phyloP scores from a whole-genome alignment of 2,888 invertebrate species.

The Neoaliturus tenellus region DNA sequence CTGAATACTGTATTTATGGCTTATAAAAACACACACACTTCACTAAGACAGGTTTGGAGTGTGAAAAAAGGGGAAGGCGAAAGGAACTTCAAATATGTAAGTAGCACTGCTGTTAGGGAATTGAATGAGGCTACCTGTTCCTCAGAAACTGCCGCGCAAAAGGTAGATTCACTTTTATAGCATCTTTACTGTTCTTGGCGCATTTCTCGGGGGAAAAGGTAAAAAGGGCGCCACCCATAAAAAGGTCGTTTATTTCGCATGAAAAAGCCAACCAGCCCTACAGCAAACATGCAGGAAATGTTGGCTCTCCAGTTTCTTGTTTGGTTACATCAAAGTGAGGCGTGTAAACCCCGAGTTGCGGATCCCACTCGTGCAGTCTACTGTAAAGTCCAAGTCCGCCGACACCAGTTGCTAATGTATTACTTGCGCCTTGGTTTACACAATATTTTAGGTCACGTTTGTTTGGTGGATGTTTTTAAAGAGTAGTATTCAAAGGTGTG shows the following conservation, averaged over 20 bases:
- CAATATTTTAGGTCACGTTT: too few relatives aligned
- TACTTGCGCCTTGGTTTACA: too few relatives aligned
- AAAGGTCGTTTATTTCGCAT: conserved; percentile 35
- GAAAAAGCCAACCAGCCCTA: conserved; percentile 37
- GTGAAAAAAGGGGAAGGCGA: neutral
- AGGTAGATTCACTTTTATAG: conserved; percentile 37
- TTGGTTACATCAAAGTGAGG: neutral
- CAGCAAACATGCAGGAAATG: conserved; percentile 24
- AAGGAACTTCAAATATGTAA: conserved; percentile 24
- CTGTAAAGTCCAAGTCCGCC: too few relatives aligned
- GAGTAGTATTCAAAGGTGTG: too few relatives aligned
- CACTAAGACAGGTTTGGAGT: neutral
- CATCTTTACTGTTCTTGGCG: conserved; percentile 36
- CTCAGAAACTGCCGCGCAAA: neutral
- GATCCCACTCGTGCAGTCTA: neutral
- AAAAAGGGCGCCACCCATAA: conserved; percentile 38
- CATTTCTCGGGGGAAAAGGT: conserved; percentile 43
- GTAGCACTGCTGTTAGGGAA: conserved; percentile 1
- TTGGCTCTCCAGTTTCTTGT: neutral
- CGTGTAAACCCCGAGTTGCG: neutral
- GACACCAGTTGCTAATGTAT: too few relatives aligned
- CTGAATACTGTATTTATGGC: too few relatives aligned
- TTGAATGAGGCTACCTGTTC: conserved; percentile 1
- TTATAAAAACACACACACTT: too few relatives aligned
- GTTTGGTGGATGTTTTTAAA: too few relatives aligned